Base-by-base conservation (phyloP, 2,797 vertebrate species). In the Vespertilio murinus region DNA sequence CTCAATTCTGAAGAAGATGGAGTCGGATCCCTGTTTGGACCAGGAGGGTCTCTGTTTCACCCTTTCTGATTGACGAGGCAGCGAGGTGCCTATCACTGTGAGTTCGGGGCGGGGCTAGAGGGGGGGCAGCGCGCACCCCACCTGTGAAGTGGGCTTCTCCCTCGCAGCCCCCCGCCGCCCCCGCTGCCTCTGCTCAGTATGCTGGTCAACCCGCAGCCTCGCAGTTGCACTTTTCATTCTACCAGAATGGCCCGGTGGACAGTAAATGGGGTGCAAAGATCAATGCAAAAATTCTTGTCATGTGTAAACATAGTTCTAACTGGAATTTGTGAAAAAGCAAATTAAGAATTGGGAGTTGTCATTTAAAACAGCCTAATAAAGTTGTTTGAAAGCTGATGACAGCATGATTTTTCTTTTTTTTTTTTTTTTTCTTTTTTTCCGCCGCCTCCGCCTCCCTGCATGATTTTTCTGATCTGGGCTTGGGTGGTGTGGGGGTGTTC, bases 361-460 rank as follows among this genome's bases (percentile, higher is more conserved):
- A 94, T 94, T 96, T 95, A 97, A 97, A 97, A 97, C 96, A 97
- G 96, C 98, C 97, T 98, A 98, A 98, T 98, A 98, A 98, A 98
- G 97, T 97, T 97, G 96, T 98, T 97, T 98, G 95, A 96, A 97
- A 98, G 96, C 87, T 54, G 59, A 52, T n/a, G 20, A 2, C 0
- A 69, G 81, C 56, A 0, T 25, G 38, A 2, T 3, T 70, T 59
- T 91, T 91, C 47, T 90, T 70, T 59, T 91, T 91, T 70, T 59
- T 91, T 91, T 70, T 59, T 91, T 91, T 70, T 59, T 91, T 91
- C 47, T 90, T 70, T 59, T 91, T 91, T n/a, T n/a, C n/a, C n/a
- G n/a, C n/a, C n/a, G n/a, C n/a, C n/a, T n/a, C n/a, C n/a, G n/a
- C n/a, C n/a, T n/a, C n/a, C n/a, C n/a, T n/a, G 81, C 56, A 0